Percentiles rank a stretch among this genome's conserved stretches.
Conservation (phyloP, 2,797 vertebrate species). For the Protosalanx chinensis region DNA sequence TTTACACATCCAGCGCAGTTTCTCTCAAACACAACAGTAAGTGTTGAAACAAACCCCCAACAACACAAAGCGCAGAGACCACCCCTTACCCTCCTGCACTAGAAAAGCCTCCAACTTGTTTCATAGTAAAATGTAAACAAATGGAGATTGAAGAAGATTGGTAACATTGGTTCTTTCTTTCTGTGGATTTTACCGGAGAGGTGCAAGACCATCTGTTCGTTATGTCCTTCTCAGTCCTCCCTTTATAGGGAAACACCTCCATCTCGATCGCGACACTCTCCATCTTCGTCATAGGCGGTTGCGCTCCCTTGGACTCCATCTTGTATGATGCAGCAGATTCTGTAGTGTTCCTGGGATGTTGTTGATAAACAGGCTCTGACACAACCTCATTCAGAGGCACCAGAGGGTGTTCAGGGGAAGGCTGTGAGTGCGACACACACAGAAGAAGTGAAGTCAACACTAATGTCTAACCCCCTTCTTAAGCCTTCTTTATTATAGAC, state of each 20-base stretch:
- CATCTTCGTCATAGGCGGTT: not conserved
- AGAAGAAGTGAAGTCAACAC: not conserved
- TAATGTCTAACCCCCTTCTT: not conserved
- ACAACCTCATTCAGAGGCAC: not conserved
- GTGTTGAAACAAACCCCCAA: not conserved
- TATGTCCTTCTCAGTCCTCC: not conserved
- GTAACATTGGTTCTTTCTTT: not conserved
- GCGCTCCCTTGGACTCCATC: not conserved
- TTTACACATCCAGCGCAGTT: not conserved
- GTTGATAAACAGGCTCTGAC: not conserved
- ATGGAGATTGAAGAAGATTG: not conserved
- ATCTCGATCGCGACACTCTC: slow-evolving; percentile 3
- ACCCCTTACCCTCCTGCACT: not conserved
- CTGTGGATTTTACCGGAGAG: not conserved
- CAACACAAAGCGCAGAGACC: not conserved
- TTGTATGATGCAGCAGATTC: not conserved
- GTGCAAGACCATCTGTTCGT: not conserved
- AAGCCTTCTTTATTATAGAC: not conserved
- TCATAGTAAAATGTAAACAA: not conserved
- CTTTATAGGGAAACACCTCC: slow-evolving; percentile 2
- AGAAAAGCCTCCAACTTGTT: not conserved
- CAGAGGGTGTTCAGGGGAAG: not conserved
- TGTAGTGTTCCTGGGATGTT: not conserved
- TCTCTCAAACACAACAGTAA: not conserved
- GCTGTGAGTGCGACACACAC: not conserved